Evolutionary conservation across 2,888 invertebrate genomes (phyloP), one percentile per base, ranked within the genome.

Genomic region (Timema cristinae): DNA sequence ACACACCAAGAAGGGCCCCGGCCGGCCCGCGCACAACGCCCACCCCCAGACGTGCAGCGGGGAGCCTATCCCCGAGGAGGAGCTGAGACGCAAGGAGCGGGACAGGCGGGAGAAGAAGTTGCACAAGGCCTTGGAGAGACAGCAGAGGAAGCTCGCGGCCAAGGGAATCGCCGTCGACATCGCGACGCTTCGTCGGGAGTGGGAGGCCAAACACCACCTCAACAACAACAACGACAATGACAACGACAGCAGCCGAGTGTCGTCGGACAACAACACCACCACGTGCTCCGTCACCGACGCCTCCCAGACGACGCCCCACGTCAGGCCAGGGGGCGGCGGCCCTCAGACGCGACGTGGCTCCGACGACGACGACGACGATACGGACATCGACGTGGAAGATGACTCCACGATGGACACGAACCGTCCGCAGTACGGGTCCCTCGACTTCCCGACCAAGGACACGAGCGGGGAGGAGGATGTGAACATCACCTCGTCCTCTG

Each of bases 1-100:
- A 83, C 97, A 98, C 85, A 98, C 98, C 73, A 96, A 97, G 85
- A 98, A 98, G 82, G 98, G 98, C 16, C 98, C 98, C 0, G 98
- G 98, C 0, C 90, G 98, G 83, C 98, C 98, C 63, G 97, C 98
- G 7, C 98, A 98, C 86, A 98, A 98, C 85, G 97, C 97, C 7
- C 97, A 98, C 82, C 98, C 97, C 0, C 97, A 97, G 82, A 95
- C 97, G 71, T 98, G 98, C 84, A 95, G 94, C 77, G 98, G 98
- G 8, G 97, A 97, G 79, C 98, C 98, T 16, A 97, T 98, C 79
- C 96, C 97, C 50, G 94, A 94, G 11, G 95, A 92, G 79, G 94
- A 94, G 83, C 86, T 94, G 54, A 85, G 91, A 75, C 91, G 94
- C 66, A 90, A 94, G 80, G 94, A 95, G 84, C 88, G 92, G 81